Conservation (phyloP, 2,888 invertebrate species). For the Pycnomerus fuliginosus region DNA sequence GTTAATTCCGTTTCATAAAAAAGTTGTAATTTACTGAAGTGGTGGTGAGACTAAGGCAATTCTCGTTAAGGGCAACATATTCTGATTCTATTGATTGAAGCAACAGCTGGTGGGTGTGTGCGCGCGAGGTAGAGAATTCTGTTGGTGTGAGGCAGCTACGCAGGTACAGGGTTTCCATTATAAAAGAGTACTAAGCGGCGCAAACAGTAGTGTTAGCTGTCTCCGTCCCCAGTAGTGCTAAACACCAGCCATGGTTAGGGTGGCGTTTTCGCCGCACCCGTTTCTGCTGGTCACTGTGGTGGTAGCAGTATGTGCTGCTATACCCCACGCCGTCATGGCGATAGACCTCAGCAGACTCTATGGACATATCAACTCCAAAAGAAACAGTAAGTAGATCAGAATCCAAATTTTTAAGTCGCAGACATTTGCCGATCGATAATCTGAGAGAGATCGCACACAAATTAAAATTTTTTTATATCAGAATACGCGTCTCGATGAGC, state of each 20-base stretch:
- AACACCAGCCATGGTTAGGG: conserved; percentile 51
- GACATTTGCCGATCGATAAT: conserved; percentile 37
- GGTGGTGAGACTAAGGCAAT: too few relatives aligned
- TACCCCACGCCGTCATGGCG: conserved; percentile 67
- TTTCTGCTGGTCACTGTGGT: conserved; percentile 56
- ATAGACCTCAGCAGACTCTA: conserved; percentile 81
- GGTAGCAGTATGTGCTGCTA: conserved; percentile 63
- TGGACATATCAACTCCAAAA: conserved; percentile 71
- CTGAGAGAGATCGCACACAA: too few relatives aligned
- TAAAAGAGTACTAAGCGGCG: conserved; percentile 38
- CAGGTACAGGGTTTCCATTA: conserved; percentile 36
- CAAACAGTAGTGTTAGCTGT: conserved; percentile 43
- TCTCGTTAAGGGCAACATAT: too few relatives aligned
- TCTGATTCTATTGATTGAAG: conserved; percentile 31
- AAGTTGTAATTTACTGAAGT: too few relatives aligned
- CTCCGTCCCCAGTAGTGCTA: conserved; percentile 40
- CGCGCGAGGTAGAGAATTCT: conserved; percentile 35
- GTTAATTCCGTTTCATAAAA: too few relatives aligned
- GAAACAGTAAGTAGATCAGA: conserved; percentile 63
- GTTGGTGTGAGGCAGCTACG: conserved; percentile 39
- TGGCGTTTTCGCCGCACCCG: conserved; percentile 49
- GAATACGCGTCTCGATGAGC: too few relatives aligned
- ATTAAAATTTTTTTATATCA: too few relatives aligned
- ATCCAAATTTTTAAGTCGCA: conserved; percentile 29
- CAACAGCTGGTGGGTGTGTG: conserved; percentile 43